These are phyloP conservation scores for Formica exsecta DNA, from an alignment of 1,140 invertebrate species.

Conservation along the genomic window DNA sequence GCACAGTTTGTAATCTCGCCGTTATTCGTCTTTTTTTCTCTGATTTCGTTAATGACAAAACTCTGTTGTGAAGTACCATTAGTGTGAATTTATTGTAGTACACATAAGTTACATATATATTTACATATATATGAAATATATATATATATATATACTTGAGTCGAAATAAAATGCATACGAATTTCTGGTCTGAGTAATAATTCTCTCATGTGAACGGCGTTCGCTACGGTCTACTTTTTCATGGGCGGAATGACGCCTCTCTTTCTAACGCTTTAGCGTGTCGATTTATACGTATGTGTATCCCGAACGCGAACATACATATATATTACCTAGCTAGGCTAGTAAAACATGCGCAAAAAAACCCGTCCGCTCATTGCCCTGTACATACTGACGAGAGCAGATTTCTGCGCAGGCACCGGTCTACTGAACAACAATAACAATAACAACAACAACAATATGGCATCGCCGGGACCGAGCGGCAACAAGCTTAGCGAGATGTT, in stretches of 20 bases:
- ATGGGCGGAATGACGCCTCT: slow-evolving; percentile 40
- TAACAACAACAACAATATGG: slow-evolving; percentile 90
- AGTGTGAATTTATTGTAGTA: slow-evolving; percentile 71
- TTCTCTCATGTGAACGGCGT: slow-evolving; percentile 69
- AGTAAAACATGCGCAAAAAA: slow-evolving; percentile 54
- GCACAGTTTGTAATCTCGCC: slow-evolving; percentile 55
- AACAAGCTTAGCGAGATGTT: slow-evolving; percentile 91
- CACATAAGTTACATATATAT: slow-evolving; percentile 59
- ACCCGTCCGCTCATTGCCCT: neutral
- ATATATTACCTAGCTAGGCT: slow-evolving; percentile 34
- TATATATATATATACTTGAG: slow-evolving; percentile 46
- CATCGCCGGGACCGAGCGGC: slow-evolving; percentile 85
- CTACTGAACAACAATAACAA: slow-evolving; percentile 89
- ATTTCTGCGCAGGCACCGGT: slow-evolving; percentile 87
- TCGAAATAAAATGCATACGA: slow-evolving; percentile 72
- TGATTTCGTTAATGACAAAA: slow-evolving; percentile 58
- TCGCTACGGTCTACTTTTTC: slow-evolving; percentile 27
- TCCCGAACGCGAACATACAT: slow-evolving; percentile 17
- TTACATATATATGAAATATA: slow-evolving; percentile 54
- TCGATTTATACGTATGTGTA: slow-evolving; percentile 7
- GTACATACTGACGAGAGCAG: slow-evolving; percentile 84
- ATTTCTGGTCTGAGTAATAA: slow-evolving; percentile 74
- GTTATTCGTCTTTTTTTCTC: slow-evolving; percentile 60
- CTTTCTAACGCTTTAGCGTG: slow-evolving; percentile 52
- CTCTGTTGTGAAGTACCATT: slow-evolving; percentile 62